Conservation (phyloP, 64 coral and sea anemone species). For the Montipora sp. region DNA sequence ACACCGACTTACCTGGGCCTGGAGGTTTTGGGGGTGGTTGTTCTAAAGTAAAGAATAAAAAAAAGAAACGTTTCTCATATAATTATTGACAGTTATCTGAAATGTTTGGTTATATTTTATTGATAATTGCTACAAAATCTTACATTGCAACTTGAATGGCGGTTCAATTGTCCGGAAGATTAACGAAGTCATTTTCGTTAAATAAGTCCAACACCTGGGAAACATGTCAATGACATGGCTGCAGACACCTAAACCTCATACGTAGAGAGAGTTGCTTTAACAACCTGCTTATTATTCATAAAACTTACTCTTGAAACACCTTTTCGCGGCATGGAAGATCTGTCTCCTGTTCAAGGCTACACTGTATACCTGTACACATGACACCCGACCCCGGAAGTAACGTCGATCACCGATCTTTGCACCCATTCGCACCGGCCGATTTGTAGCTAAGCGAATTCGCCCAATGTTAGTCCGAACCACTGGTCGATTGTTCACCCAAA, state of each 20-base stretch:
- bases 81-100: not conserved
- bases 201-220: too few species aligned
- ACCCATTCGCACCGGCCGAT: slow-evolving; percentile 44
- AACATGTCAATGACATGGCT: too few species aligned
- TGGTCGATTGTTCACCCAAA: slow-evolving; percentile 61
- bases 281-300: not conserved
- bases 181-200: too few species aligned
- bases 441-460: slow-evolving; percentile 49
- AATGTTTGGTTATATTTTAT: not conserved
- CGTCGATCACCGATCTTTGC: slow-evolving; percentile 65
- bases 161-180: too few species aligned
- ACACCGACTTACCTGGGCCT: not conserved
- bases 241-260: too few species aligned
- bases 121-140: too few species aligned
- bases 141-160: too few species aligned
- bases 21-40: slow-evolving; percentile 22
- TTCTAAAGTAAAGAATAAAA: not conserved
- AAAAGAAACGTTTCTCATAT: not conserved
- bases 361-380: slow-evolving; percentile 74
- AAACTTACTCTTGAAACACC: slow-evolving; percentile 62
- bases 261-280: too few species aligned
- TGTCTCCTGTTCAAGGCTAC: slow-evolving; percentile 49
- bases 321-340: slow-evolving; percentile 44
- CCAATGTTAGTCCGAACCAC: slow-evolving; percentile 71
- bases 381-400: slow-evolving; percentile 56